Base-by-base conservation (phyloP, 2,888 invertebrate species). In the Sphaerophoria taeniata region DNA sequence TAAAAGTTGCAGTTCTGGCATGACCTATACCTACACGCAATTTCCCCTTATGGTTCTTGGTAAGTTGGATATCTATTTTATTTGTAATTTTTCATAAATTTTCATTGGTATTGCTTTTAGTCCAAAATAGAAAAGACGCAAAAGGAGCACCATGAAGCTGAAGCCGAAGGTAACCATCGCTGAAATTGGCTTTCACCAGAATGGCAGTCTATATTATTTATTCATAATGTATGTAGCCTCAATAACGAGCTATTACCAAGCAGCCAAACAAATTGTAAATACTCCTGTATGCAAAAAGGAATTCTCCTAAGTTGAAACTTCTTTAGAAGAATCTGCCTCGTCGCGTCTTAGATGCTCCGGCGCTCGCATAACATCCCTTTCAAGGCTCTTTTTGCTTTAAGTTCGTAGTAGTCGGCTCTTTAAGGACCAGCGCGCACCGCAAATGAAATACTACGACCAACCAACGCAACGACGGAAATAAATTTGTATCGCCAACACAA, bases 141-240 rank as follows among this genome's bases (percentile, higher is more conserved):
- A 43, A 43, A 43, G 43, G 39, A 39, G 9, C 0, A 39, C 43
- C 9, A 39, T 53, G 55, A n/a, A 60, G 24, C 9, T 6, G 16
- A 58, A 43, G 47, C 49, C 39, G 53, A 36, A 51, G 51, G 58
- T 53, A 84, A 65, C 60, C 70, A 75, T 67, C 47, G 71, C 84
- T 75, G 67, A 80, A 84, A 80, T 80, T 80, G 79, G 71, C 75
- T 80, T 75, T 45, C 47, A n/a, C 71, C 79, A 72, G 75, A 75
- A 67, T 72, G 84, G 79, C 31, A 36, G 84, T 75, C 67, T 61
- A 47, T 72, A 76, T 84, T 69, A 84, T 84, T 84, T 84, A 84
- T 84, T 84, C 80, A 84, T 71, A 60, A 53, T 31, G 14, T 53
- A 24, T 61, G 61, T 75, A 80, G 72, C 72, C 61, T 53, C 71